phyloP scores from a whole-genome alignment of 2,888 invertebrate genomes.

The Tipula helvola region DNA sequence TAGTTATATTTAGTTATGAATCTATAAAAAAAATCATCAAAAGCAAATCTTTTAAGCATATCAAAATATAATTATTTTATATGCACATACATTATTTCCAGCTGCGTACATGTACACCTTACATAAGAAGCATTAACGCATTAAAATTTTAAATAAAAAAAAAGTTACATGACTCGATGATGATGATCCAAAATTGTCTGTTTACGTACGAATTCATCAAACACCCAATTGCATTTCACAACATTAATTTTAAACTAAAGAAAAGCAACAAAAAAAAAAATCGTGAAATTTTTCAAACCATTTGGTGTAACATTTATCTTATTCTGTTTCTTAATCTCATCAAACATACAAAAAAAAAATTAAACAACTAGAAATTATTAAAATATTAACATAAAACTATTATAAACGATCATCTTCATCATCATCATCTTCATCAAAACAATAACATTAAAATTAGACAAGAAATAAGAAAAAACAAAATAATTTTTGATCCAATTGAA shows the following conservation, averaged over 20 bases:
- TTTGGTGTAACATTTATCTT: conserved; percentile 4
- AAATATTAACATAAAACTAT: neutral
- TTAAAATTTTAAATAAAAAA: neutral
- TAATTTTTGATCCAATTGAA: neutral
- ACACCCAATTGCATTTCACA: neutral
- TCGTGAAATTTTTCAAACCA: neutral
- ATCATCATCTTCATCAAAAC: conserved; percentile 4
- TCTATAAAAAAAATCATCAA: too few relatives aligned
- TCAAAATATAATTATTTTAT: neutral
- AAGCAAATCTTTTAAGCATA: neutral
- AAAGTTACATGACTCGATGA: neutral
- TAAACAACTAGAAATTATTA: neutral
- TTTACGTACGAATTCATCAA: neutral
- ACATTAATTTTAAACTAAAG: neutral
- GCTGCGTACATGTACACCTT: neutral
- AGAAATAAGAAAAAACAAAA: neutral
- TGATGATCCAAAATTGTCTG: neutral
- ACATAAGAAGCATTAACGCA: neutral
- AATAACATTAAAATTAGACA: neutral
- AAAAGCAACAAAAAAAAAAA: neutral
- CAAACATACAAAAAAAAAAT: neutral
- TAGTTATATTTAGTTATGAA: too few relatives aligned
- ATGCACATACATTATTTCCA: neutral
- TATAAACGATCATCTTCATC: neutral
- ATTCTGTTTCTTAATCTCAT: neutral